phyloP scores from a whole-genome alignment of 1,140 invertebrate genomes.

The Drosophila setifemur region DNA sequence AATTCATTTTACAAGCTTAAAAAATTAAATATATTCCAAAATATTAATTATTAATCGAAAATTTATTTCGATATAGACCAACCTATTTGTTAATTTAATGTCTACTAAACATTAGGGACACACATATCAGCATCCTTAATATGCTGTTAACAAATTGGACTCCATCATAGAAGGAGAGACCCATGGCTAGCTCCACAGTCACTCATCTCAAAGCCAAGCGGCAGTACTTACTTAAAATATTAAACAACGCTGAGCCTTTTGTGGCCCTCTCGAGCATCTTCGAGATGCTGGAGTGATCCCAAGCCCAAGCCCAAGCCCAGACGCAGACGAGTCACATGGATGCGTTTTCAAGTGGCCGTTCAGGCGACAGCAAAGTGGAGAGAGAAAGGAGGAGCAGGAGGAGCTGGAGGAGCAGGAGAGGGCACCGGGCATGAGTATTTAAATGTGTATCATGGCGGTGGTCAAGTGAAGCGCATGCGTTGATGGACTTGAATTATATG shows the following conservation, averaged over 20 bases:
- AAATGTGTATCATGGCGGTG: constrained; percentile 77
- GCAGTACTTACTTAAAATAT: constrained; percentile 79
- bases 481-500: constrained; percentile 81
- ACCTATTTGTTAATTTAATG: not conserved
- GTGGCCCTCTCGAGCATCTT: constrained; percentile 59
- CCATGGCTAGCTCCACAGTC: not conserved
- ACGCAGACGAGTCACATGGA: constrained; percentile 51
- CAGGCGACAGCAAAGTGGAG: constrained; percentile 40
- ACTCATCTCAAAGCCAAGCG: constrained; percentile 40
- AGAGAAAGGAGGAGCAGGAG: constrained; percentile 24
- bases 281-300: constrained; percentile 10
- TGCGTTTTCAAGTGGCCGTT: constrained; percentile 67
- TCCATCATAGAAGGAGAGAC: constrained; percentile 6
- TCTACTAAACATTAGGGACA: too few species aligned
- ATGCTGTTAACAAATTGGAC: constrained; percentile 21
- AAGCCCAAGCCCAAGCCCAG: constrained; percentile 19
- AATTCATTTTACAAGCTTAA: too few species aligned
- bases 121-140: too few species aligned
- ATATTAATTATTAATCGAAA: too few species aligned
- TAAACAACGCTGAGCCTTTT: constrained; percentile 69
- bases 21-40: too few species aligned
- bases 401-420: too few species aligned
- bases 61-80: too few species aligned
- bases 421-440: constrained; percentile 68
- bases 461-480: constrained; percentile 79